Percentiles rank a stretch among this genome's conserved stretches.
These are phyloP conservation scores for Selene dorsalis DNA, from an alignment of 2,797 vertebrate species.

Conservation along the genomic window DNA sequence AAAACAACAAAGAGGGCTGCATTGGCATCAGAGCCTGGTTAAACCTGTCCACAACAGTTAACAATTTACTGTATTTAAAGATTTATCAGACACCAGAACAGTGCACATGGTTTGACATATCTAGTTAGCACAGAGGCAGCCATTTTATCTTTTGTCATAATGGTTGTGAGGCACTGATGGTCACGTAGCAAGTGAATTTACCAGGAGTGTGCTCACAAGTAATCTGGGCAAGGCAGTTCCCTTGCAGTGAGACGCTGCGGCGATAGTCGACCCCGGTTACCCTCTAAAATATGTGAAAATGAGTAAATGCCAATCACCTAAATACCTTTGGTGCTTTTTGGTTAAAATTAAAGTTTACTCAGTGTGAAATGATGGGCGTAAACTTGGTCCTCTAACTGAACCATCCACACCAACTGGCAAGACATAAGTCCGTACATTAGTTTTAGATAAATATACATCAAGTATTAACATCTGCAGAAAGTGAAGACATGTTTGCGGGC, in stretches of 20 bases:
- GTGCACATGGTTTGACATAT: neutral
- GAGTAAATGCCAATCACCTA: neutral
- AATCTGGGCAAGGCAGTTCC: neutral
- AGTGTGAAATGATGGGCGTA: neutral
- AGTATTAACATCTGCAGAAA: neutral
- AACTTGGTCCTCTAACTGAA: neutral
- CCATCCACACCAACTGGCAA: conserved; percentile 1
- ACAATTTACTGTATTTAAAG: neutral
- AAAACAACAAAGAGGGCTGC: neutral
- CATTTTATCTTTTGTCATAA: neutral
- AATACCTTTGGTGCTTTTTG: neutral
- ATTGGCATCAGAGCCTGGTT: neutral
- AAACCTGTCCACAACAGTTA: neutral
- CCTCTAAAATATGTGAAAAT: neutral
- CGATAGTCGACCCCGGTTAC: no score
- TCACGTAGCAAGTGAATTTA: neutral
- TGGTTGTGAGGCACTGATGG: neutral
- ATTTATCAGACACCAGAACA: neutral
- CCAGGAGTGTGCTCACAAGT: neutral
- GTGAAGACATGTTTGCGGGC: neutral
- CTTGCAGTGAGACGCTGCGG: neutral
- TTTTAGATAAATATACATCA: neutral
- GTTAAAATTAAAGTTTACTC: neutral
- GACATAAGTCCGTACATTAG: neutral
- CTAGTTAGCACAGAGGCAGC: neutral